Evolutionary conservation across 2,888 invertebrate species (phyloP).

Genomic region (Clivina fossor): DNA sequence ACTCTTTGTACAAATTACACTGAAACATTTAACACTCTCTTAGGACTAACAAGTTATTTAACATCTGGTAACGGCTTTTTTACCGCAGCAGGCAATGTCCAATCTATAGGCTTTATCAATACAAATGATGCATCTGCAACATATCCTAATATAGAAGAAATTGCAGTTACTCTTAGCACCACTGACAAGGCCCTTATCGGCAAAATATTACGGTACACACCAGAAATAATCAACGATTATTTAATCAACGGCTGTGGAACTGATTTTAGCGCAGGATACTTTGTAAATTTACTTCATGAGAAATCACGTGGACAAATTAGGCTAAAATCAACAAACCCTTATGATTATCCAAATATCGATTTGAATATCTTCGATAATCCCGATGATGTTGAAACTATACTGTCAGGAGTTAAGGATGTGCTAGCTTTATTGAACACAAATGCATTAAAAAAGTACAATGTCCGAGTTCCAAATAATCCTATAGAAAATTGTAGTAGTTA

Average conservation of each 20-base stretch:
- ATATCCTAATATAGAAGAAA: constrained; percentile 12
- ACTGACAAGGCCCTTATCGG: not conserved
- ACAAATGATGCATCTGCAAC: not conserved
- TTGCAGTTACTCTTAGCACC: not conserved
- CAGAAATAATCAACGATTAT: constrained; percentile 52
- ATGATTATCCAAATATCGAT: constrained; percentile 69
- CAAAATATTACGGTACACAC: not conserved
- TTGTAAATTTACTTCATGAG: constrained; percentile 48
- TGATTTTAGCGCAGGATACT: too few species aligned
- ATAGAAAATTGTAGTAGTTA: constrained; percentile 53
- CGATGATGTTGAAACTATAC: constrained; percentile 59
- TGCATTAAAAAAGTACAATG: constrained; percentile 14
- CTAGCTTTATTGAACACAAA: not conserved
- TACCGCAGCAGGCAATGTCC: constrained; percentile 1
- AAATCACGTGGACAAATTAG: constrained; percentile 44
- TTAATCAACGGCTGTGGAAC: too few species aligned
- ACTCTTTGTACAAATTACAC: too few species aligned
- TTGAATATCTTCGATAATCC: constrained; percentile 73
- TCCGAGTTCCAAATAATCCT: constrained; percentile 41
- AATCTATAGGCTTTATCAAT: constrained; percentile 1
- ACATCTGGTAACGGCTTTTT: constrained; percentile 12
- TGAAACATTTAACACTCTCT: too few species aligned
- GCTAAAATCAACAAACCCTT: constrained; percentile 65
- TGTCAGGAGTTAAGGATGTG: constrained; percentile 54
- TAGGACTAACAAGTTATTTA: too few species aligned